Conservation (phyloP, 2,888 invertebrate species). For the Cremastinae sp. region DNA sequence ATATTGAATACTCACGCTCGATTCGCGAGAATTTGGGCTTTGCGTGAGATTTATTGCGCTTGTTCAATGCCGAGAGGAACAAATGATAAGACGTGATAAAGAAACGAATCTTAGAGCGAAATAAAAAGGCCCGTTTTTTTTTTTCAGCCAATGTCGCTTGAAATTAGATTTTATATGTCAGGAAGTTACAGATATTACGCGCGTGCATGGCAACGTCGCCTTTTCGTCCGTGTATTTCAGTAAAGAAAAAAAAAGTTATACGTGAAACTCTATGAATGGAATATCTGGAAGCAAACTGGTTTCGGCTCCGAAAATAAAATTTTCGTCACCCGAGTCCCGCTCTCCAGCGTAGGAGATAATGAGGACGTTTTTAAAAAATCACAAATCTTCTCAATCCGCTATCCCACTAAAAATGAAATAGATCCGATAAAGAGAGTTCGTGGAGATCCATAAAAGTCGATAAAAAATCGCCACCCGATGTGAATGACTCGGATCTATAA, state of each 20-base stretch:
- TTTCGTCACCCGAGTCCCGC: slow-evolving; percentile 26
- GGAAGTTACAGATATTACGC: background rate
- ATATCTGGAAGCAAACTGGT: slow-evolving; percentile 23
- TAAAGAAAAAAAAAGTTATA: background rate
- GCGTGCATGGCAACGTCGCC: background rate
- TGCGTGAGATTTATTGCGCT: background rate
- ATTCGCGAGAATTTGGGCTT: too few relatives aligned
- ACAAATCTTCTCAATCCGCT: too few relatives aligned
- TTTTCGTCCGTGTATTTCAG: background rate
- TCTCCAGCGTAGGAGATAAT: too few relatives aligned
- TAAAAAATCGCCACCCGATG: background rate
- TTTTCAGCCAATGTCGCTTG: too few relatives aligned
- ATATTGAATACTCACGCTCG: background rate
- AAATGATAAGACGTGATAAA: too few relatives aligned
- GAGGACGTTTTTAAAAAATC: too few relatives aligned
- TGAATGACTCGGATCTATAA: too few relatives aligned
- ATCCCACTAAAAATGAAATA: too few relatives aligned
- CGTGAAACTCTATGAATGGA: slow-evolving; percentile 14
- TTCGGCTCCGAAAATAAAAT: slow-evolving; percentile 43
- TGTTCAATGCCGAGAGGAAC: background rate
- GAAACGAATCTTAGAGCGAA: too few relatives aligned
- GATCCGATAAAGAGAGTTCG: too few relatives aligned
- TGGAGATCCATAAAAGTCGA: background rate
- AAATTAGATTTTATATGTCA: background rate
- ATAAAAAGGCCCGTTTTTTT: too few relatives aligned